These are phyloP conservation scores for Xiphorhynchus erythropygius DNA, from an alignment of 2,797 vertebrate species.

Conservation along the genomic window DNA sequence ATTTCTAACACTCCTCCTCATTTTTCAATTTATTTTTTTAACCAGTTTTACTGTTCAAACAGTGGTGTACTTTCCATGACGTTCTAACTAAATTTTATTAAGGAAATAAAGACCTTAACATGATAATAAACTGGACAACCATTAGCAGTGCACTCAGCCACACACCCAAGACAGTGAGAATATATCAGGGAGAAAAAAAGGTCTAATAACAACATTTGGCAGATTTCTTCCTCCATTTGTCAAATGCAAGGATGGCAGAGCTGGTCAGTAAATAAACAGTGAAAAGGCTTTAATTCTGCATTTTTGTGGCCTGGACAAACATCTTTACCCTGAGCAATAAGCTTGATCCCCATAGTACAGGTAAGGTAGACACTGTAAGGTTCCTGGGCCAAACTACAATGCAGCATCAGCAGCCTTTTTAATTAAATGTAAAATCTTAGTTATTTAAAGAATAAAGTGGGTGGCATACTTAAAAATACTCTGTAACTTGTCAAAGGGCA, in stretches of 20 bases:
- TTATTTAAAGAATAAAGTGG: not conserved
- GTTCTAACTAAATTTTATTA: not conserved
- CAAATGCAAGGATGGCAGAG: not conserved
- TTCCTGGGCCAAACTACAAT: not conserved
- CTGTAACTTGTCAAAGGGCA: constrained; percentile 6
- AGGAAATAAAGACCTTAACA: not conserved
- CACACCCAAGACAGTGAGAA: not conserved
- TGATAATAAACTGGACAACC: not conserved
- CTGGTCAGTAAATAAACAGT: not conserved
- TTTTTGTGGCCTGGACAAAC: not conserved
- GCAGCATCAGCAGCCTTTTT: not conserved
- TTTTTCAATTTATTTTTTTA: not conserved
- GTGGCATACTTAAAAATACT: constrained; percentile 20
- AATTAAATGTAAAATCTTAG: constrained; percentile 10
- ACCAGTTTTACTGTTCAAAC: not conserved
- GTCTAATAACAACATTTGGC: not conserved
- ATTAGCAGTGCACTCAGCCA: not conserved
- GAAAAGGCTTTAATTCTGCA: not conserved
- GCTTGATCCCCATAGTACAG: not conserved
- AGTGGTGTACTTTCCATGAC: not conserved
- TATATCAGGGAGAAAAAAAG: not conserved
- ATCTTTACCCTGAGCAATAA: not conserved
- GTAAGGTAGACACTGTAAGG: not conserved
- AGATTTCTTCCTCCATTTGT: not conserved
- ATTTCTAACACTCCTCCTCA: not conserved